These are phyloP conservation scores for Noctilio leporinus DNA, from an alignment of 2,113 vertebrate species.

Conservation along the genomic window DNA sequence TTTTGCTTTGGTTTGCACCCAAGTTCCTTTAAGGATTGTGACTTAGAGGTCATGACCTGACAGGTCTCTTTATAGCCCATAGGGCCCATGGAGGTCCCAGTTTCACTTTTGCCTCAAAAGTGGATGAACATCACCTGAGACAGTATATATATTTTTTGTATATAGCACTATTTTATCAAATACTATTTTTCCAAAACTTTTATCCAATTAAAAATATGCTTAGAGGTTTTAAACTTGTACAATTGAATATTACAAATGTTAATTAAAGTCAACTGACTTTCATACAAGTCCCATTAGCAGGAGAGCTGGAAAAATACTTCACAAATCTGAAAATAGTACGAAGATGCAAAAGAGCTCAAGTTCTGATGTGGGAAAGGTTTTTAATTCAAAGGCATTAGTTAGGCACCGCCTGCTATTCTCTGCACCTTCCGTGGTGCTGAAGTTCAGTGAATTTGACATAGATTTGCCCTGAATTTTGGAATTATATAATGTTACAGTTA, in stretches of 20 bases:
- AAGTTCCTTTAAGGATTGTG: background rate
- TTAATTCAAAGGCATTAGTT: background rate
- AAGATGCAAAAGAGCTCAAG: background rate
- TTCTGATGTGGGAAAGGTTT: background rate
- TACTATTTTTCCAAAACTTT: background rate
- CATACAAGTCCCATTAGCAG: background rate
- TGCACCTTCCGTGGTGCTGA: background rate
- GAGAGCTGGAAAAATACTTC: background rate
- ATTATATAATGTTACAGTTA: background rate
- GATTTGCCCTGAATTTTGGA: background rate
- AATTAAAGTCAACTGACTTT: slow-evolving; percentile 13
- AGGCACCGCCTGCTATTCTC: background rate
- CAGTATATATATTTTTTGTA: background rate
- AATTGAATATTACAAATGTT: background rate
- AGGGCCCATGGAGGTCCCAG: background rate
- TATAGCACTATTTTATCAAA: background rate
- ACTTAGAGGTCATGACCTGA: background rate
- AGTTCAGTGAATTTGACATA: background rate
- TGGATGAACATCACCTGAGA: background rate
- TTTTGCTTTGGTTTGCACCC: background rate
- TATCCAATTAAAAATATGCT: background rate
- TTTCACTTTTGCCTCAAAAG: background rate
- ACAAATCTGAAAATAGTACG: background rate
- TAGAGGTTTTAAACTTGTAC: background rate
- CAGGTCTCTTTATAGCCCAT: background rate